Percentiles rank a stretch among this genome's conserved stretches.
Evolutionary conservation across 2,113 vertebrate species (phyloP).

Genomic region (Caranx ignobilis): DNA sequence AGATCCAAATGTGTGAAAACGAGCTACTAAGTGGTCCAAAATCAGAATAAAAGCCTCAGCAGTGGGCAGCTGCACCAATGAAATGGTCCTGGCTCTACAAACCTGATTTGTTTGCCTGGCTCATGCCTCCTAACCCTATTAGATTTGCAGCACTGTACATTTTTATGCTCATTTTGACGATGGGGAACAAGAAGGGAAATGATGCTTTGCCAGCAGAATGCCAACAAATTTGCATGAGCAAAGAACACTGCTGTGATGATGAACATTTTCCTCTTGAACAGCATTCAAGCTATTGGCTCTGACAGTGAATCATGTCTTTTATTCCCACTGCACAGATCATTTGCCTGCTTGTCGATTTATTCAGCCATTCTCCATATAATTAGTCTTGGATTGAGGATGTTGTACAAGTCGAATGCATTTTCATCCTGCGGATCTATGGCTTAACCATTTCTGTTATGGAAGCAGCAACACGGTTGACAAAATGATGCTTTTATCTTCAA

Average conservation of each 20-base stretch:
- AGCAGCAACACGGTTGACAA: neutral
- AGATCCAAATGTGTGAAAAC: conserved; percentile 37
- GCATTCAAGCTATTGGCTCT: neutral
- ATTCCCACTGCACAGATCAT: conserved; percentile 7
- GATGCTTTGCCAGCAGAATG: conserved; percentile 21
- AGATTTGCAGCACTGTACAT: conserved; percentile 19
- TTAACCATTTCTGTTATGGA: neutral
- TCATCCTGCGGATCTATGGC: neutral
- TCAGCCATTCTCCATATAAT: conserved; percentile 5
- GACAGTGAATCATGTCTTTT: conserved; percentile 20
- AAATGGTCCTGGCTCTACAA: conserved; percentile 30
- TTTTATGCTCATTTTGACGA: conserved; percentile 44
- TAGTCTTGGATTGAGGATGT: neutral
- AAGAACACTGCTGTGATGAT: conserved; percentile 20
- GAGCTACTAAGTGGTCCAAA: conserved; percentile 19
- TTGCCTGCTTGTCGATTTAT: conserved; percentile 13
- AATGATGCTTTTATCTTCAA: neutral
- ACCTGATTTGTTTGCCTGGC: conserved; percentile 33
- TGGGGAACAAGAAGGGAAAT: conserved; percentile 34
- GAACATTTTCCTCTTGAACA: conserved; percentile 23
- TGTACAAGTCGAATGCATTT: neutral
- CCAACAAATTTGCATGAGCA: conserved; percentile 23
- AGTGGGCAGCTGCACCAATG: conserved; percentile 31
- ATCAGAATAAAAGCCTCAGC: conserved; percentile 33
- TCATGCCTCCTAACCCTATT: conserved; percentile 32